Conservation (phyloP, 53 echinoderm and acorn worm species). For the Holothuria scabra region DNA sequence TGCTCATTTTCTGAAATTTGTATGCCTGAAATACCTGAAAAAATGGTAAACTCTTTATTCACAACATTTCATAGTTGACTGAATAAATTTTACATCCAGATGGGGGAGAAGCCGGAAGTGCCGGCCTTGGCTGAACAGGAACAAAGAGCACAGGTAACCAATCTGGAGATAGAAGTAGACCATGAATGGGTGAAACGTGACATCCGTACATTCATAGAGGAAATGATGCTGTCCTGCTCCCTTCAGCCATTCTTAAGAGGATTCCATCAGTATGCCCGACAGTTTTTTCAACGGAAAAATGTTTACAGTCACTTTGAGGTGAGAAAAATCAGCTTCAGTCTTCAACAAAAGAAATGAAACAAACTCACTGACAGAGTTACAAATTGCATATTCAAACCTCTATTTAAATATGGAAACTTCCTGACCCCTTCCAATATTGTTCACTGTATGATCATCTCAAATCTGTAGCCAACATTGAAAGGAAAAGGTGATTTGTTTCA, state of each 20-base stretch:
- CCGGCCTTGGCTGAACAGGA: slow-evolving; percentile 39
- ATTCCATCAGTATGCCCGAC: slow-evolving; percentile 74
- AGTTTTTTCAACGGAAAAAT: slow-evolving; percentile 61
- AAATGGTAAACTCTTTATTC: no score
- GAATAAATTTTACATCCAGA: neutral
- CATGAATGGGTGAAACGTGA: slow-evolving; percentile 40
- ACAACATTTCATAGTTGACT: no score
- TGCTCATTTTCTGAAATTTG: no score
- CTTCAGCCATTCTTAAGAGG: slow-evolving; percentile 88
- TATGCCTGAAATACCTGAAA: no score
- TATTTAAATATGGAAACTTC: no score
- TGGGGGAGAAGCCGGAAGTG: neutral
- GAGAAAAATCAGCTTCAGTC: neutral
- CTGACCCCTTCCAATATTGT: no score
- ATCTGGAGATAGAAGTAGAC: slow-evolving; percentile 5
- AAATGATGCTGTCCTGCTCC: slow-evolving; percentile 50
- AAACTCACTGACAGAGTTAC: no score
- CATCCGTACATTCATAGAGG: slow-evolving; percentile 43
- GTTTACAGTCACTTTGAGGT: slow-evolving; percentile 74
- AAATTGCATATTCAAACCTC: no score
- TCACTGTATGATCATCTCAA: no score
- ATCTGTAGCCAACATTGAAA: no score
- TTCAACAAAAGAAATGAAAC: no score
- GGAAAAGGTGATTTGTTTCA: no score
- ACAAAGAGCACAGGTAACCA: slow-evolving; percentile 18